Evolutionary conservation across 2,888 invertebrate species (phyloP).

Genomic region (Ectemnius cavifrons): DNA sequence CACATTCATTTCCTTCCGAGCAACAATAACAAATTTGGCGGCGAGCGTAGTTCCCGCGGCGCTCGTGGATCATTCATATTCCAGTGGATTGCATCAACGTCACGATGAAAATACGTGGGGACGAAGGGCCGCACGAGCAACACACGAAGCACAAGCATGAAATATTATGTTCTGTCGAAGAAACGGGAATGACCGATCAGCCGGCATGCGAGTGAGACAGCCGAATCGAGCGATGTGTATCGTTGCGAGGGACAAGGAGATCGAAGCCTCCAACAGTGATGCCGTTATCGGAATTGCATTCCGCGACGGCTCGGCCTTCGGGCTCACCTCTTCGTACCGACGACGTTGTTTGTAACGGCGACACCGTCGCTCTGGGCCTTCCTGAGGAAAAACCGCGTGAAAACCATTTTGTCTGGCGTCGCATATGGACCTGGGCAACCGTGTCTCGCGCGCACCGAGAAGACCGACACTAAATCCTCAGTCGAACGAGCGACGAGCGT

Average conservation of each 20-base stretch:
- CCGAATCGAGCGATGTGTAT: constrained; percentile 15
- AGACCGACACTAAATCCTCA: constrained; percentile 36
- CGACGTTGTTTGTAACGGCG: constrained; percentile 59
- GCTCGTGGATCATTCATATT: no score
- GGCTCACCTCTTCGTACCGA: constrained; percentile 70
- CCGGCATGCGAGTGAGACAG: not conserved
- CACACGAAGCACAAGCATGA: no score
- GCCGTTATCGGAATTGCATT: constrained; percentile 50
- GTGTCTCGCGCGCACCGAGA: constrained; percentile 22
- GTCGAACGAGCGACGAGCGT: constrained; percentile 25
- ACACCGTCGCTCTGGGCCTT: constrained; percentile 61
- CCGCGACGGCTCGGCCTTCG: constrained; percentile 47
- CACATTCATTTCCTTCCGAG: no score
- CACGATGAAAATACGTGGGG: no score
- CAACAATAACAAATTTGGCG: no score
- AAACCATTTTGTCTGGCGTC: constrained; percentile 66
- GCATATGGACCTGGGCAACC: constrained; percentile 56
- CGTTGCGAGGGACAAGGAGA: constrained; percentile 21
- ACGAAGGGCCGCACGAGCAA: no score
- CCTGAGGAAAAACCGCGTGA: constrained; percentile 71
- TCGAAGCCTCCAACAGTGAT: constrained; percentile 44
- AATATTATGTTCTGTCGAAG: no score
- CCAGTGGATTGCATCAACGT: no score
- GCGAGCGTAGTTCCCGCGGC: no score
- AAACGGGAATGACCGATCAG: no score